Percentiles rank a stretch among this genome's conserved stretches.
phyloP scores from a whole-genome alignment of 2,113 vertebrate genomes.

The Macroglossus sobrinus region DNA sequence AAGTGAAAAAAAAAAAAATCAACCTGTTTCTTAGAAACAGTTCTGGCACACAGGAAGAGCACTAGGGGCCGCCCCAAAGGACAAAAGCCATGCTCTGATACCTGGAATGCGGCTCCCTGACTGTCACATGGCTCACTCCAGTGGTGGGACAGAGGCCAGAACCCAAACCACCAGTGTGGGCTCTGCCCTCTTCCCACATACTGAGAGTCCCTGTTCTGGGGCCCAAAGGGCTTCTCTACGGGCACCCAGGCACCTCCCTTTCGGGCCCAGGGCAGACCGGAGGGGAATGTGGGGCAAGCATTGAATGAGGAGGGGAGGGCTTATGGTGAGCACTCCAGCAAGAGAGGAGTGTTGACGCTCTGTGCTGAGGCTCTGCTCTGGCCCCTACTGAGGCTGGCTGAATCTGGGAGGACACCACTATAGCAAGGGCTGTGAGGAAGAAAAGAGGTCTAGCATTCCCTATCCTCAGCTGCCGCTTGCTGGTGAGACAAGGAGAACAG shows the following conservation, averaged over 20 bases:
- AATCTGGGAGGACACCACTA: neutral
- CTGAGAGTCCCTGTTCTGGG: neutral
- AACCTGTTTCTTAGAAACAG: conserved; percentile 21
- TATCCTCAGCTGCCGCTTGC: neutral
- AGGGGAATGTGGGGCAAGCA: neutral
- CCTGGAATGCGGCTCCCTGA: neutral
- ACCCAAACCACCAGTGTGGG: neutral
- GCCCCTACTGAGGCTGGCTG: neutral
- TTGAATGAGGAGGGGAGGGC: neutral
- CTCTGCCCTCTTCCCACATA: neutral
- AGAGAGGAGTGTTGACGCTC: neutral
- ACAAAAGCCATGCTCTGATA: neutral
- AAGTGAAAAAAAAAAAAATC: neutral
- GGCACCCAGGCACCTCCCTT: neutral
- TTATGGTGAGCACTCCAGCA: neutral
- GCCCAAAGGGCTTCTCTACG: neutral
- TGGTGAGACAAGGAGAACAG: neutral
- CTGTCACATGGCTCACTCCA: neutral
- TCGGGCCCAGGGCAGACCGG: neutral
- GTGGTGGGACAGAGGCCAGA: neutral
- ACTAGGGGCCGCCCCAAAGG: neutral
- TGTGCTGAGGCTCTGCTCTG: neutral
- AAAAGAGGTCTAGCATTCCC: neutral
- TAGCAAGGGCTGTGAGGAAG: neutral
- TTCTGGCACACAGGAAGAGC: neutral